Base-by-base conservation (phyloP, 2,113 vertebrate species). In the Nycticebus coucang region DNA sequence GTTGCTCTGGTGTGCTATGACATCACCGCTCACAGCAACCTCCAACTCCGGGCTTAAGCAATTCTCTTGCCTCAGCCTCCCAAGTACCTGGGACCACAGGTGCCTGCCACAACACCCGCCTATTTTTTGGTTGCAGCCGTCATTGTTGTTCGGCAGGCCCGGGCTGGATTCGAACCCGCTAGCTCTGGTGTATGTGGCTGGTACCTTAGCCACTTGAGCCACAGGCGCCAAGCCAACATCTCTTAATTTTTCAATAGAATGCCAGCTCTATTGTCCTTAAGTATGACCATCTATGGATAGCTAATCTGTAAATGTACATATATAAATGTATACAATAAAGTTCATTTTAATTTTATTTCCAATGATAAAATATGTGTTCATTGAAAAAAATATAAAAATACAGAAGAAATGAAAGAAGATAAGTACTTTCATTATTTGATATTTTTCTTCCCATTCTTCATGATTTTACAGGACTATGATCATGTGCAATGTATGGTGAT, bases 311-410 rank as follows among this genome's bases (percentile, higher is more conserved):
- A 60, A 37, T 28, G 28, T 33, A 59, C 62, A 72, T 35, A n/a
- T 68, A 35, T 53, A n/a, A 45, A 35, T 30, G 14, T 66, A 33
- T 33, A 33, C 26, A 84, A 35, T 69, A 62, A 75, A 74, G 50
- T 94, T 88, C 37, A 55, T 41, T 91, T 89, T 26, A 62, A 68
- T 79, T 88, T 69, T 66, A 69, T 41, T 94, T 83, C 15, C 24
- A 75, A n/a, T 86, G 84, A 50, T 41, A 74, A 69, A 74, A 57
- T 50, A 78, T 26, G 53, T 12, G 59, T 53, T 22, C 59, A 33
- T 35, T 80, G 35, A 45, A 71, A 79, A 86, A 66, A 90, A 41
- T 50, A 53, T 7, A 41, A 77, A 94, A 94, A 88, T 86, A 33
- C 45, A 84, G n/a, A 41, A 60, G 60, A 83, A 19, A 33, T 90